Conservation (phyloP, 1,140 invertebrate genomes). For the Cyrtorhinus lividipennis region DNA sequence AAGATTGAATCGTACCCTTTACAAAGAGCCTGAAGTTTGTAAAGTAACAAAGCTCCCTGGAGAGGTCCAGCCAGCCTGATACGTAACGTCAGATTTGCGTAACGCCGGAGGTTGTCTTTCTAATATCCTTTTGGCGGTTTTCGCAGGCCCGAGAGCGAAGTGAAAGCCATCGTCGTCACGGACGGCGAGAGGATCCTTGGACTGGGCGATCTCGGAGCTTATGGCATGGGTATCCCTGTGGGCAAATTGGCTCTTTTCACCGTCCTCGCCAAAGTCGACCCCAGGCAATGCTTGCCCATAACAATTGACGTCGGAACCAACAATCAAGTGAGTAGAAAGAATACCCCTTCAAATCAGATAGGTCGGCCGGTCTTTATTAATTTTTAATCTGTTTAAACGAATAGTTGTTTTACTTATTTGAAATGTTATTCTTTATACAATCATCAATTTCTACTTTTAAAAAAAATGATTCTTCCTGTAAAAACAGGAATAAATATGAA, state of each 20-base stretch:
- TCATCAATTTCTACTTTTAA: background rate
- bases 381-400: too few species aligned
- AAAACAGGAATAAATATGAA: background rate
- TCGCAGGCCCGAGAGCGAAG: constrained; percentile 70
- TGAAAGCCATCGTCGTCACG: constrained; percentile 83
- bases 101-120: background rate
- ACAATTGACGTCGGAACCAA: constrained; percentile 88
- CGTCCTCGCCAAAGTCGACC: constrained; percentile 80
- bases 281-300: constrained; percentile 74
- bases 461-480: background rate
- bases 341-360: too few species aligned
- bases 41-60: too few species aligned
- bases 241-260: constrained; percentile 86
- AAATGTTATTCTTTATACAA: too few species aligned
- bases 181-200: constrained; percentile 89
- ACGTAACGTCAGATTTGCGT: background rate
- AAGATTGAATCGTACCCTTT: too few species aligned
- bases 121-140: constrained; percentile 4
- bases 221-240: constrained; percentile 88
- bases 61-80: too few species aligned
- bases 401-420: too few species aligned
- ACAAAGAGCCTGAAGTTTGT: too few species aligned
- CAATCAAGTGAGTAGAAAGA: constrained; percentile 41
- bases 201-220: constrained; percentile 81
- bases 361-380: background rate